Conservation (phyloP, 2,113 vertebrate genomes). For the Ceyx cyanopectus region DNA sequence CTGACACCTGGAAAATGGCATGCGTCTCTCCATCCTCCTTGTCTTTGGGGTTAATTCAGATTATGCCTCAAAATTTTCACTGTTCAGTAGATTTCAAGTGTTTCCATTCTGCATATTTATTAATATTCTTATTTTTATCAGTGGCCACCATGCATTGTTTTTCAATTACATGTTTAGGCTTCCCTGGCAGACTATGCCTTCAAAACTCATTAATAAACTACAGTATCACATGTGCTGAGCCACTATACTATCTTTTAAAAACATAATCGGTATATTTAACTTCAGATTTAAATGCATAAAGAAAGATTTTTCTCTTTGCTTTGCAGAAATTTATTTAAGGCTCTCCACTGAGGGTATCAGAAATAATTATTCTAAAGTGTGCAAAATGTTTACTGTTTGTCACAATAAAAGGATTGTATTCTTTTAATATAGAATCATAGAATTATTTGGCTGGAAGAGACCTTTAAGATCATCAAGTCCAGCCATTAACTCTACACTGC, state of each 20-base stretch:
- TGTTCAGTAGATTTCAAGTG: neutral
- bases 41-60: neutral
- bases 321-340: neutral
- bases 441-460: too few species aligned
- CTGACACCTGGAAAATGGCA: neutral
- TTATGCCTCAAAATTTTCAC: neutral
- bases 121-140: neutral
- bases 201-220: neutral
- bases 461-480: too few species aligned
- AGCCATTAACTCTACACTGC: too few species aligned
- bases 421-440: neutral
- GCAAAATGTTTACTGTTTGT: neutral
- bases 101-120: neutral
- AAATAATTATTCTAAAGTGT: neutral
- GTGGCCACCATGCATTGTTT: neutral
- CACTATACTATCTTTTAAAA: neutral
- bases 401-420: neutral
- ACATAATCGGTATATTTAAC: neutral
- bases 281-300: neutral
- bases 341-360: neutral
- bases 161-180: neutral
- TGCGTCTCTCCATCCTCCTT: neutral
- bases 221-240: neutral
- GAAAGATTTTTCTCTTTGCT: neutral
- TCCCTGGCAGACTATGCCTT: neutral